Evolutionary conservation across 1,140 invertebrate species (phyloP), one percentile per base, ranked within the genome.

Genomic region (Drosophila kohkoa): DNA sequence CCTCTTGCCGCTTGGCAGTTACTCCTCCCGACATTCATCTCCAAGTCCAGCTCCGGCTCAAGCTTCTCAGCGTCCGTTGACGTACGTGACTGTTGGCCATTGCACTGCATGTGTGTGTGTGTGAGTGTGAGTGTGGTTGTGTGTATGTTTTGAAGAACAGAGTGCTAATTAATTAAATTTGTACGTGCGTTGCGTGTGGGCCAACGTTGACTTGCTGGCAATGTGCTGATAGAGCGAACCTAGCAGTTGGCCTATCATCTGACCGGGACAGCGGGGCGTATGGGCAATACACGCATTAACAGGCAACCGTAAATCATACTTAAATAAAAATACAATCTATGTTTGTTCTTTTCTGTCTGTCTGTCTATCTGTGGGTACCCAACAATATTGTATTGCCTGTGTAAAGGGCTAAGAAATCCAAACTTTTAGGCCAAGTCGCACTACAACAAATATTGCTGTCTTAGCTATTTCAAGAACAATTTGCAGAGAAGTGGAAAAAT

Each of bases 151-250:
- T 73, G 75, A 83, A 81, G 77, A 87, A 89, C 83, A 88, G 80
- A 86, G 81, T 89, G 83, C 85, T 88, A 89, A 89, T 88, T 88
- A 88, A 88, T 88, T 88, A 88, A 88, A 88, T 88, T 88, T 88
- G 85, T 88, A 88, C 83, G 83, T 88, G 83, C 67, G 65, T 57
- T 77, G 70, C 70, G 52, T 75, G 59, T 64, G 60, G 57, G 52
- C 69, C 35, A 52, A 45, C n/a, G 20, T 28, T 55, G 58, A 49
- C 80, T 59, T 81, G 62, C 63, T 38, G 51, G 65, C 65, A 49
- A 62, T 69, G 66, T 72, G 75, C 70, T 82, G 76, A 77, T 71
- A 77, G 74, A 73, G 69, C 77, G 74, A 69, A 65, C 77, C 74
- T 20, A 57, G 38, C 49, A 63, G 20, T 62, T 25, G 20, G 60